phyloP scores from a whole-genome alignment of 2,888 invertebrate species.

The Tetropium fuscum region DNA sequence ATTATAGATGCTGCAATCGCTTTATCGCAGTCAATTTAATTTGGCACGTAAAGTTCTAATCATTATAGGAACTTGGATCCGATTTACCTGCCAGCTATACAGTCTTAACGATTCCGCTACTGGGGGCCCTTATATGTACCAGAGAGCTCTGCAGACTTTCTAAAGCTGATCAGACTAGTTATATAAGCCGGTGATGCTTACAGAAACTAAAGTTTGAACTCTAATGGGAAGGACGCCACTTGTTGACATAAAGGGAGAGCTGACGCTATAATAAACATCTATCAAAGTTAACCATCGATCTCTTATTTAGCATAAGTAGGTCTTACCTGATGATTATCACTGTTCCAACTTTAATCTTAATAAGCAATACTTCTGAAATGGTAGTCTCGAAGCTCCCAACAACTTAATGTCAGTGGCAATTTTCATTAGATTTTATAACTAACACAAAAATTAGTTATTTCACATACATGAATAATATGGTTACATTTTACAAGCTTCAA shows the following conservation, averaged over 20 bases:
- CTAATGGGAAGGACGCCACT: conserved; percentile 27
- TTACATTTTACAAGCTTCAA: too few species aligned
- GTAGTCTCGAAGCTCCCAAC: too few species aligned
- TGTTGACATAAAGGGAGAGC: conserved; percentile 27
- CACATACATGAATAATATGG: too few species aligned
- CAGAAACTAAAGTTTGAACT: conserved; percentile 25
- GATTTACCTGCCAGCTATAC: conserved; percentile 27
- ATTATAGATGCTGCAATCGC: conserved; percentile 35
- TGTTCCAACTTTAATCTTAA: too few species aligned
- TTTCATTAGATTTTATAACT: too few species aligned
- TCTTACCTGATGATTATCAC: conserved; percentile 5
- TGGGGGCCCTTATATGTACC: conserved; percentile 18
- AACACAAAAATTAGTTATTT: too few species aligned
- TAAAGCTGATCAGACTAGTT: conserved; percentile 27
- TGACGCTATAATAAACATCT: conserved; percentile 21
- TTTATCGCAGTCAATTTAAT: conserved; percentile 40
- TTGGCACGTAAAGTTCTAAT: conserved; percentile 44
- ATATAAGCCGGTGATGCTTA: conserved; percentile 24
- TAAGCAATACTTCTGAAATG: too few species aligned
- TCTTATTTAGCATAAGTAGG: conserved; percentile 22
- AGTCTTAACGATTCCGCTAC: conserved; percentile 24
- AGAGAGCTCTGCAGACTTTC: conserved; percentile 17
- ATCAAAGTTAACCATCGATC: conserved; percentile 25
- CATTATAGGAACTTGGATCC: conserved; percentile 35
- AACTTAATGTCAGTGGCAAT: too few species aligned